Conservation (phyloP, 2,113 vertebrate genomes). For the Rissa tridactyla region DNA sequence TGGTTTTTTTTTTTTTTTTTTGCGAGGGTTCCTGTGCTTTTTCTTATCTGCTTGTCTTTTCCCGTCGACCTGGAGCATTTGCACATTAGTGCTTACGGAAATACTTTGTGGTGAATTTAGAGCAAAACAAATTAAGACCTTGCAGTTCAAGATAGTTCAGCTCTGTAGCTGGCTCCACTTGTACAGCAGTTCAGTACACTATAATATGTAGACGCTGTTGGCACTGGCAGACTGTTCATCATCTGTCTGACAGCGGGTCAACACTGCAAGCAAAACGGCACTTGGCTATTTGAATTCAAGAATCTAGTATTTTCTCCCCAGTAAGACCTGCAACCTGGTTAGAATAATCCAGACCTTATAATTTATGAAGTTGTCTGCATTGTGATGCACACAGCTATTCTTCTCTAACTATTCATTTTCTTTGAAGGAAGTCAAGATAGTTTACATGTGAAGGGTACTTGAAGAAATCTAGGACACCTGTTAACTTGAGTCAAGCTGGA, state of each 20-base stretch:
- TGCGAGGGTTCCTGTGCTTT: neutral
- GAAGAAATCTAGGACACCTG: neutral
- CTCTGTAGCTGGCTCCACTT: neutral
- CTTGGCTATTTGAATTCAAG: neutral
- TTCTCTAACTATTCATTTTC: neutral
- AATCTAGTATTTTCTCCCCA: neutral
- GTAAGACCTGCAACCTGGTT: neutral
- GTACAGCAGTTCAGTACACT: neutral
- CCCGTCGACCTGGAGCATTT: neutral
- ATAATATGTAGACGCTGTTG: neutral
- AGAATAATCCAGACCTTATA: neutral
- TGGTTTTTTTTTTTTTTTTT: neutral
- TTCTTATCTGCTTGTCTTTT: neutral
- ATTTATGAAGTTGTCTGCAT: neutral
- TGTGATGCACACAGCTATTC: neutral
- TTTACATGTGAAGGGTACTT: neutral
- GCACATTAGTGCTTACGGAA: neutral
- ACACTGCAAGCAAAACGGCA: neutral
- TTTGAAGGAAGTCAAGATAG: slow-evolving; percentile 2
- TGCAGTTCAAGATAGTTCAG: neutral
- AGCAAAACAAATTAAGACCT: neutral
- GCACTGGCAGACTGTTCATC: slow-evolving; percentile 17
- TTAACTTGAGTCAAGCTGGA: neutral
- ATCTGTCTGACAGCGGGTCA: neutral
- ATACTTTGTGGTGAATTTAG: neutral